Conservation (phyloP, 2,888 invertebrate species). For the Venusia cambrica region DNA sequence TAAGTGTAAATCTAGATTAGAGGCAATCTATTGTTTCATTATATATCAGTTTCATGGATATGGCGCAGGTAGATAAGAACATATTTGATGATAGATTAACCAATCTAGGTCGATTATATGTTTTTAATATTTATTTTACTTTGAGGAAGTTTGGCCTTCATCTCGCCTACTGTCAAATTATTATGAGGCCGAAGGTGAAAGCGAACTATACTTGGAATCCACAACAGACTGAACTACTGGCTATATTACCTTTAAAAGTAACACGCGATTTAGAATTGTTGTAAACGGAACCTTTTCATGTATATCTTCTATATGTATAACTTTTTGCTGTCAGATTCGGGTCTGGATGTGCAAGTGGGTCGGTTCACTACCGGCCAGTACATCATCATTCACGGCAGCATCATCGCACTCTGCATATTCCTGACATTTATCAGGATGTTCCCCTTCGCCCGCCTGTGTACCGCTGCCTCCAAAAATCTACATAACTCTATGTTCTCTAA, state of each 20-base stretch:
- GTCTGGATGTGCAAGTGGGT: conserved; percentile 60
- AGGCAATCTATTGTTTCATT: conserved; percentile 22
- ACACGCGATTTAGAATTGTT: too few species aligned
- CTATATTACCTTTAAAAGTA: too few species aligned
- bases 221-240: too few species aligned
- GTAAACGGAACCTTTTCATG: too few species aligned
- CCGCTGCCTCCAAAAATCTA: conserved; percentile 84
- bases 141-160: too few species aligned
- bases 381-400: conserved; percentile 82
- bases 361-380: conserved; percentile 70
- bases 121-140: too few species aligned
- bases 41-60: conserved; percentile 3
- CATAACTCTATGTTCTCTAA: conserved; percentile 86
- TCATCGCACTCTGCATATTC: conserved; percentile 75
- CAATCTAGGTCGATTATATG: too few species aligned
- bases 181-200: too few species aligned
- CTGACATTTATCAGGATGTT: conserved; percentile 83
- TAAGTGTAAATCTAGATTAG: conserved; percentile 33
- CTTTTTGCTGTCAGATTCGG: conserved; percentile 42
- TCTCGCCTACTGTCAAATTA: too few species aligned
- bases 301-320: background rate
- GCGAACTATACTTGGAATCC: too few species aligned
- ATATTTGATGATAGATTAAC: conserved; percentile 3
- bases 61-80: conserved; percentile 13
- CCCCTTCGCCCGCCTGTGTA: conserved; percentile 83